phyloP scores from a whole-genome alignment of 1,140 invertebrate genomes.

The Tetraneura akinire region DNA sequence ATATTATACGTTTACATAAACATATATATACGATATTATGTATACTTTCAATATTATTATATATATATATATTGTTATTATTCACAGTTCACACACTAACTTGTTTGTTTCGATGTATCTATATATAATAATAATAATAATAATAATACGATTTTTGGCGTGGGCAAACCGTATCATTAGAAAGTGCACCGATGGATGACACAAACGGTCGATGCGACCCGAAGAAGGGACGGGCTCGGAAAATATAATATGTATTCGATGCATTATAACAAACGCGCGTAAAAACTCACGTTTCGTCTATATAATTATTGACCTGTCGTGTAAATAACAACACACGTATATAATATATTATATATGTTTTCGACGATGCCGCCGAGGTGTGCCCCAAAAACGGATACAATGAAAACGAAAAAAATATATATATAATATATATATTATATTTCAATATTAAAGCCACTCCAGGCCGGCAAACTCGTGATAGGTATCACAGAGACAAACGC shows the following conservation, averaged over 20 bases:
- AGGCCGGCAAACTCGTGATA: conserved; percentile 15
- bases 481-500: too few species aligned
- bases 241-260: not conserved
- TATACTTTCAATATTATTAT: not conserved
- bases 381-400: conserved; percentile 45
- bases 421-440: not conserved
- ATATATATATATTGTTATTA: not conserved
- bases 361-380: conserved; percentile 17
- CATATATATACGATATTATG: too few species aligned
- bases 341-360: conserved; percentile 12
- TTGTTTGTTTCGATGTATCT: not conserved
- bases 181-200: conserved; percentile 40
- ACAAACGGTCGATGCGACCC: not conserved
- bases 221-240: conserved; percentile 35
- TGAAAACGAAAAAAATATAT: not conserved
- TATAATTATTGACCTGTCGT: conserved; percentile 20
- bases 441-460: conserved; percentile 2
- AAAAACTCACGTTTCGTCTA: conserved; percentile 1
- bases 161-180: conserved; percentile 23
- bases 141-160: not conserved
- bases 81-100: not conserved
- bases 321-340: not conserved
- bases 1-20: too few species aligned
- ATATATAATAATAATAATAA: not conserved
- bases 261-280: conserved; percentile 13